A percentile compares a stretch with the other conserved stretches of the same genome.
Evolutionary conservation across 2,888 invertebrate genomes (phyloP).

Genomic region (Drosophila quinaria): DNA sequence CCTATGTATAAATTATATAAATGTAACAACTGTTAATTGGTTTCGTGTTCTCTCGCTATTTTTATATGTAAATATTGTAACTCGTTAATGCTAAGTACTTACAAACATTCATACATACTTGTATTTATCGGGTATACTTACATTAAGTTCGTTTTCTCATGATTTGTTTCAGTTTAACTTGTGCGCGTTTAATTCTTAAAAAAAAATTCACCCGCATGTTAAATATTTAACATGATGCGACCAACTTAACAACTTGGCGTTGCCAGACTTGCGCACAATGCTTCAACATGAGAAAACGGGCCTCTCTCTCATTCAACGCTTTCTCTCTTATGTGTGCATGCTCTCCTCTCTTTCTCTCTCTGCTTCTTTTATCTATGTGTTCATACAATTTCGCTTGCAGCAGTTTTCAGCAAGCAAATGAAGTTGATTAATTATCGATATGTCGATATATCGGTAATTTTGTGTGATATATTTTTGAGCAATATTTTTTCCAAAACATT

Average conservation of each 20-base stretch:
- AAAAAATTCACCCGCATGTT: not conserved
- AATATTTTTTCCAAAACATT: not conserved
- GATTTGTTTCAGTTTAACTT: not conserved
- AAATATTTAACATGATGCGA: not conserved
- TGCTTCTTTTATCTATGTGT: conserved; percentile 1
- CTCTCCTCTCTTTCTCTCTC: conserved; percentile 15
- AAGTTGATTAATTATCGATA: not conserved
- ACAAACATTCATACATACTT: conserved; percentile 1
- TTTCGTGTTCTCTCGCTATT: conserved; percentile 33
- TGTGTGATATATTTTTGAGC: not conserved
- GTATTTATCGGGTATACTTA: not conserved
- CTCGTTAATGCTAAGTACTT: conserved; percentile 27
- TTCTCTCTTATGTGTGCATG: conserved; percentile 15
- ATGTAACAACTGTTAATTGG: conserved; percentile 53
- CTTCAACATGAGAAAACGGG: conserved; percentile 4
- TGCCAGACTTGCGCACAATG: conserved; percentile 1
- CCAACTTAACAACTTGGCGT: conserved; percentile 12
- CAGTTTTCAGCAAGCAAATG: conserved; percentile 36
- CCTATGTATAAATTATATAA: conserved; percentile 33
- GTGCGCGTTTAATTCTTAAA: not conserved
- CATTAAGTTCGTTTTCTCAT: conserved; percentile 12
- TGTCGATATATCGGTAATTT: not conserved
- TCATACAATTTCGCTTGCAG: not conserved
- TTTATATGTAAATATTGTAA: conserved; percentile 42
- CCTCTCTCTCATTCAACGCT: not conserved